phyloP scores from a whole-genome alignment of 2,888 invertebrate genomes.

The Meliscaeva auricollis region DNA sequence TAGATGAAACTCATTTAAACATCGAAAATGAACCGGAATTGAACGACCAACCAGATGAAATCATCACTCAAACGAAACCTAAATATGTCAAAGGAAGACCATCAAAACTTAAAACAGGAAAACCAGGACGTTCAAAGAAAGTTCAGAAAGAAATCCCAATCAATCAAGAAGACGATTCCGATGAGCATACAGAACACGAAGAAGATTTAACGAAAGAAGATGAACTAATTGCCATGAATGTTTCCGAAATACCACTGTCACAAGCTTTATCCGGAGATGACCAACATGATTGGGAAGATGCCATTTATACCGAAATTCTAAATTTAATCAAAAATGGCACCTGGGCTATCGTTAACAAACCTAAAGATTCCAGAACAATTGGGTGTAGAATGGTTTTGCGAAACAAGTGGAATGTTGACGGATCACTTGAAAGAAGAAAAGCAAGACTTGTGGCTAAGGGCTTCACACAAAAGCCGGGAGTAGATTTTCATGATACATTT shows the following conservation, averaged over 20 bases:
- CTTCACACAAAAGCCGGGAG: neutral
- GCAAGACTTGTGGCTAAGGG: neutral
- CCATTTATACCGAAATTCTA: conserved; percentile 17
- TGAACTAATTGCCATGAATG: conserved; percentile 28
- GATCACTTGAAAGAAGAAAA: conserved; percentile 63
- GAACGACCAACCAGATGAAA: neutral
- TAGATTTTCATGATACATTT: neutral
- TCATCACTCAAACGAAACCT: neutral
- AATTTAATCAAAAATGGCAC: conserved; percentile 67
- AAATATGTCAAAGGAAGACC: conserved; percentile 16
- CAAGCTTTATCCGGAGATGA: conserved; percentile 22
- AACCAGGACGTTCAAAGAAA: conserved; percentile 23
- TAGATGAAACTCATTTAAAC: neutral
- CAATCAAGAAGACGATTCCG: neutral
- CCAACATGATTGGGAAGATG: conserved; percentile 32
- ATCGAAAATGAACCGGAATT: neutral
- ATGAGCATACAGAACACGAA: neutral
- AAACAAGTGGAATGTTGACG: conserved; percentile 77
- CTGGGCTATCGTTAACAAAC: conserved; percentile 76
- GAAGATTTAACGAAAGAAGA: neutral
- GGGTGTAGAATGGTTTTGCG: conserved; percentile 78
- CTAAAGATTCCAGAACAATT: conserved; percentile 75
- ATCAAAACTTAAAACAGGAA: conserved; percentile 9
- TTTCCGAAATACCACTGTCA: conserved; percentile 16
- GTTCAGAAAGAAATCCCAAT: neutral